A percentile compares a stretch with the other conserved stretches of the same genome.
Conservation (phyloP, 2,888 invertebrate genomes). For the Abscondita cerata region DNA sequence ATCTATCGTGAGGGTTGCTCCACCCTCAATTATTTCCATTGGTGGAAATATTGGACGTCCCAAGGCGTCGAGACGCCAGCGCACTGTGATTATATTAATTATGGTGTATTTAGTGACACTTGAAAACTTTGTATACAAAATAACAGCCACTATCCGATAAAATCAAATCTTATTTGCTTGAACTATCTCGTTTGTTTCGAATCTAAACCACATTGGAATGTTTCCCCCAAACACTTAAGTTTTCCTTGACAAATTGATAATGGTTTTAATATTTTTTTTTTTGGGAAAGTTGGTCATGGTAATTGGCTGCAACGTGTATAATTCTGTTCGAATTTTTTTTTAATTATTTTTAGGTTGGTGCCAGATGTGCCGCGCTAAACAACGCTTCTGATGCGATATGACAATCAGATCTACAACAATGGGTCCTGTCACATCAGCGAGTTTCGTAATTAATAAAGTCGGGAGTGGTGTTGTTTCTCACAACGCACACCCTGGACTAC, state of each 20-base stretch:
- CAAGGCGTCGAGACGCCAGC: slow-evolving; percentile 56
- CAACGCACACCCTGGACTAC: slow-evolving; percentile 31
- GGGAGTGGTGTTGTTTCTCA: slow-evolving; percentile 40
- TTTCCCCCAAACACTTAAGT: too few species aligned
- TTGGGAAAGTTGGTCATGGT: not conserved
- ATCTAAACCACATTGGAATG: too few species aligned
- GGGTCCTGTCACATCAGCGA: slow-evolving; percentile 56
- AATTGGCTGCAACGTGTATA: slow-evolving; percentile 4
- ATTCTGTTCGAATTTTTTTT: slow-evolving; percentile 22
- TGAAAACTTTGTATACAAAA: slow-evolving; percentile 7
- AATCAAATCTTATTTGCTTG: too few species aligned
- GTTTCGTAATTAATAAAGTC: slow-evolving; percentile 58
- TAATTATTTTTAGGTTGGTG: slow-evolving; percentile 46
- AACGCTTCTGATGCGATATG: slow-evolving; percentile 53
- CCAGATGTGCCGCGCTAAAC: slow-evolving; percentile 52
- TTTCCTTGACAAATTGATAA: too few species aligned
- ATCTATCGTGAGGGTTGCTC: slow-evolving; percentile 50
- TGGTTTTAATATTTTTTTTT: too few species aligned
- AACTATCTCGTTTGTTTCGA: not conserved
- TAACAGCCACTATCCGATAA: not conserved
- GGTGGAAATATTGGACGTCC: slow-evolving; percentile 50
- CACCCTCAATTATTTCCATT: slow-evolving; percentile 54
- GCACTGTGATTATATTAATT: slow-evolving; percentile 43
- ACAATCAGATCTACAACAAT: slow-evolving; percentile 57
- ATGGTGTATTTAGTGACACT: slow-evolving; percentile 14